These are phyloP conservation scores for Halocynthia roretzi DNA, from an alignment of 23 tunicate species.

Conservation along the genomic window DNA sequence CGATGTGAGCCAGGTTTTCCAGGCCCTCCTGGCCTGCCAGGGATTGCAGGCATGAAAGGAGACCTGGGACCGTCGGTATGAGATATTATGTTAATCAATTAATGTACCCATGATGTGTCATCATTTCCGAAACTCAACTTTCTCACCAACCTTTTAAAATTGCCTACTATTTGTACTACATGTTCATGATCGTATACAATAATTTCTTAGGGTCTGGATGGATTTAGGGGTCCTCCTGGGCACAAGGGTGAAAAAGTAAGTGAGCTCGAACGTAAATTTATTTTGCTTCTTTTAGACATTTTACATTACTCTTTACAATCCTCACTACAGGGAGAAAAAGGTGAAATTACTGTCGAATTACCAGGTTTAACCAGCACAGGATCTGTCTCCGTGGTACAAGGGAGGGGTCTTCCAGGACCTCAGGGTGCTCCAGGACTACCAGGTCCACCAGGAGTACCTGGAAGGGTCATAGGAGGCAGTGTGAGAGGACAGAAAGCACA, in stretches of 20 bases:
- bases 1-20: too few species aligned
- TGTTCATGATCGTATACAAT: too few species aligned
- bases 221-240: constrained; percentile 4
- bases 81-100: neutral
- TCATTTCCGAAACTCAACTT: too few species aligned
- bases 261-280: neutral
- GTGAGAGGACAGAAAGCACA: too few species aligned
- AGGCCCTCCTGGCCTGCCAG: constrained; percentile 9
- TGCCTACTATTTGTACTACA: too few species aligned
- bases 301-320: too few species aligned
- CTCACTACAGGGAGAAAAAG: too few species aligned
- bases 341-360: neutral
- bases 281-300: too few species aligned
- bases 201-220: constrained; percentile 9
- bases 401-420: constrained; percentile 44
- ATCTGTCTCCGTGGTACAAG: neutral
- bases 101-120: too few species aligned
- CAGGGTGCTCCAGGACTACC: constrained; percentile 57
- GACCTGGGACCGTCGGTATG: constrained; percentile 6
- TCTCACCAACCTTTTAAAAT: too few species aligned
- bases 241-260: constrained; percentile 13
- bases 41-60: constrained; percentile 3
- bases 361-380: neutral
- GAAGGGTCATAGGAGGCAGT: constrained; percentile 2
- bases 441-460: constrained; percentile 43